A percentile compares a stretch with the other conserved stretches of the same genome.
Evolutionary conservation across 2,113 vertebrate species (phyloP).

Genomic region (Phrynocephalus versicolor): DNA sequence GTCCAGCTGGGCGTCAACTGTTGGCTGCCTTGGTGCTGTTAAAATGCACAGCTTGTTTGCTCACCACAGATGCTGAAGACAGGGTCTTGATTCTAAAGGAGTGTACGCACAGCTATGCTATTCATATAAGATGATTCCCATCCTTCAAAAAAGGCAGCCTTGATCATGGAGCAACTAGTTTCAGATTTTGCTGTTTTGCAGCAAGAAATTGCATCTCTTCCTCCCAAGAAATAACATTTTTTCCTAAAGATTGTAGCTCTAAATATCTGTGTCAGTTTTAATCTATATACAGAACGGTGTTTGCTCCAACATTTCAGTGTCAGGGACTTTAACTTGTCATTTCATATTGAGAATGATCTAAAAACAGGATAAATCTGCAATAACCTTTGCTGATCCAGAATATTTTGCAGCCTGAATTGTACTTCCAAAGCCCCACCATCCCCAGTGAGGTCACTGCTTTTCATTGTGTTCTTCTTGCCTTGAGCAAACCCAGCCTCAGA

Average conservation of each 20-base stretch:
- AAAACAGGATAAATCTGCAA: too few relatives aligned
- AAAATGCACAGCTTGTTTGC: neutral
- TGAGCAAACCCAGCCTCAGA: too few relatives aligned
- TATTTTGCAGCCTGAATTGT: neutral
- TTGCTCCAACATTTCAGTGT: too few relatives aligned
- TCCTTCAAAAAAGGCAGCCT: neutral
- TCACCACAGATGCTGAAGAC: neutral
- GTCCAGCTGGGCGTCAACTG: slow-evolving; percentile 4
- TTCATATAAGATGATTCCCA: slow-evolving; percentile 16
- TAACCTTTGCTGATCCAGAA: neutral
- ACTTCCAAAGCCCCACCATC: too few relatives aligned
- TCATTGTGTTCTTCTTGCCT: neutral
- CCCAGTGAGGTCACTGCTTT: neutral
- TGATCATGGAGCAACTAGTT: neutral
- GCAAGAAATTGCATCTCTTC: slow-evolving; percentile 3
- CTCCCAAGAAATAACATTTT: neutral
- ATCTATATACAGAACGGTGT: neutral
- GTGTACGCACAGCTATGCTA: neutral
- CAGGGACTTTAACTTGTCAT: too few relatives aligned
- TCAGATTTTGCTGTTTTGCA: neutral
- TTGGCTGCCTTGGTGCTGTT: neutral
- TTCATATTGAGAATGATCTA: too few relatives aligned
- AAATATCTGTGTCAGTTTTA: neutral
- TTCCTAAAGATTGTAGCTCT: neutral
- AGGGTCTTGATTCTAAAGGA: slow-evolving; percentile 16